Evolutionary conservation across 2,888 invertebrate genomes (phyloP).

Genomic region (Lycocerus yunnanus): DNA sequence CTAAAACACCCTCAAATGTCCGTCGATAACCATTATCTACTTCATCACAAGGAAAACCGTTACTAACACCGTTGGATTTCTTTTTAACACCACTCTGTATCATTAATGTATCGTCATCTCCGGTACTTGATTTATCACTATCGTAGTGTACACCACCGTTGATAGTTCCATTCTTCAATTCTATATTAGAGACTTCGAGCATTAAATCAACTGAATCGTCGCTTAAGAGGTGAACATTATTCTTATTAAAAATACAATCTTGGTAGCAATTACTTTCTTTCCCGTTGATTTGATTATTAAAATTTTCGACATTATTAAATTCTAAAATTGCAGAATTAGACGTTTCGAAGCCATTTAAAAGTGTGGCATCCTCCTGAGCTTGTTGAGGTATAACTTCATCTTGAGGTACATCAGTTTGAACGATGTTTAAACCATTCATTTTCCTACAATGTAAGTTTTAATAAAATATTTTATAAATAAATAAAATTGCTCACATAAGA

Average conservation of each 20-base stretch:
- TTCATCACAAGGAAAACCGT: conserved; percentile 12
- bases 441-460: conserved; percentile 31
- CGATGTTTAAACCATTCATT: conserved; percentile 33
- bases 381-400: conserved; percentile 12
- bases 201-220: conserved; percentile 26
- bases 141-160: conserved; percentile 6
- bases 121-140: conserved; percentile 20
- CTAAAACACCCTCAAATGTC: conserved; percentile 18
- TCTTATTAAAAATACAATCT: conserved; percentile 49
- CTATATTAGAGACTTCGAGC: conserved; percentile 25
- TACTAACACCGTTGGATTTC: conserved; percentile 13
- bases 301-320: conserved; percentile 17
- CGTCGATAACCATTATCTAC: conserved; percentile 1
- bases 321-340: conserved; percentile 4
- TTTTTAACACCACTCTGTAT: conserved; percentile 15
- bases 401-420: conserved; percentile 28
- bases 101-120: conserved; percentile 18
- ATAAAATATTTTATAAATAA: background rate
- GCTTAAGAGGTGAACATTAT: conserved; percentile 29
- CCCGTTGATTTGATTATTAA: conserved; percentile 29
- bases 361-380: conserved; percentile 11
- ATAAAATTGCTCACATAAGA: conserved; percentile 60
- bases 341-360: conserved; percentile 14
- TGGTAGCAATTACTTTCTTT: conserved; percentile 41
- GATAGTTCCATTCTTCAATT: conserved; percentile 36